These are phyloP conservation scores for Mesoclemmys tuberculata DNA, from an alignment of 2,113 vertebrate species.

Conservation along the genomic window DNA sequence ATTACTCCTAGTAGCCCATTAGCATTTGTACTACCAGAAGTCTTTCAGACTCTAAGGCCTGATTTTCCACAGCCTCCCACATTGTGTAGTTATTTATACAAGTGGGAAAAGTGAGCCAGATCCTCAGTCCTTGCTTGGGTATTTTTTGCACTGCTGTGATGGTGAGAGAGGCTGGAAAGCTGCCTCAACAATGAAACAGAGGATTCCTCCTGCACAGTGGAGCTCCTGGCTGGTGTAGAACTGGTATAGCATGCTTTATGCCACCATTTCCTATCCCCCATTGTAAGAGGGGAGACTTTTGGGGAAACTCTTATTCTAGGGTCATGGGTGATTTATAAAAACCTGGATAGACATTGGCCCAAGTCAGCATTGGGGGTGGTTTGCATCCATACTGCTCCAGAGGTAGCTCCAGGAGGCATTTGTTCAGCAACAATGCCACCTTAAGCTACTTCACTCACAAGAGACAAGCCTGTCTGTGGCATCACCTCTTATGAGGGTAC, in stretches of 20 bases:
- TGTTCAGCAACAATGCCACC: neutral
- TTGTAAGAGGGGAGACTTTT: neutral
- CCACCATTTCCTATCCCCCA: neutral
- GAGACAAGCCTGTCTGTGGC: neutral
- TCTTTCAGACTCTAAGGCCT: neutral
- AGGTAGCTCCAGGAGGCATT: neutral
- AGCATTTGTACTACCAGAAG: neutral
- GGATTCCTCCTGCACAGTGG: neutral
- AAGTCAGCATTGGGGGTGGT: neutral
- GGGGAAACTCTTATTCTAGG: neutral
- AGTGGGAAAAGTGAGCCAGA: neutral
- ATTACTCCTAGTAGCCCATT: too few relatives aligned
- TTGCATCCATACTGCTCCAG: neutral
- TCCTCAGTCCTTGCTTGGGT: neutral
- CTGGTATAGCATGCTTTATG: neutral
- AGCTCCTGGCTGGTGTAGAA: neutral
- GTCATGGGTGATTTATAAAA: neutral
- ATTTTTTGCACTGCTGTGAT: neutral
- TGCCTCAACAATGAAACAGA: neutral
- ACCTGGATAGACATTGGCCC: neutral
- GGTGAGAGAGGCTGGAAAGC: neutral
- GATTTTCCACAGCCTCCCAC: neutral
- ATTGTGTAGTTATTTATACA: neutral
- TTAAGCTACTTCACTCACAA: neutral
- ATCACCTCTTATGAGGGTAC: neutral